A percentile compares a stretch with the other conserved stretches of the same genome.
phyloP scores from a whole-genome alignment of 2,797 vertebrate species.

The Leucoraja ocellata region DNA sequence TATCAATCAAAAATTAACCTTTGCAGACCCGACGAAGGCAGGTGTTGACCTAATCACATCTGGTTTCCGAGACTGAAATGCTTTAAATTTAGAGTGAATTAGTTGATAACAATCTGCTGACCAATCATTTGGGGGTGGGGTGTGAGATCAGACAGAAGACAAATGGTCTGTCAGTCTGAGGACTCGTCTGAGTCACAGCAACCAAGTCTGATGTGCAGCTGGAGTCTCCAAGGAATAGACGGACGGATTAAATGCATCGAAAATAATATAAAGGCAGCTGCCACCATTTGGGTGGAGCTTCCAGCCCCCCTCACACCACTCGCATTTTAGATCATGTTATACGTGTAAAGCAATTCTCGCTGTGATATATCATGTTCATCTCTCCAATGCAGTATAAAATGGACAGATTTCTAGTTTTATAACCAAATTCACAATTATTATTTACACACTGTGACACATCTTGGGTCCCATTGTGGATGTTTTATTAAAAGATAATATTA shows the following conservation, averaged over 20 bases:
- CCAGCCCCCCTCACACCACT: background rate
- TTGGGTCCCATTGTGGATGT: background rate
- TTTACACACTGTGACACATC: no score
- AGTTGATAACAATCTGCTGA: slow-evolving; percentile 55
- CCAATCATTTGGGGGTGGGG: slow-evolving; percentile 52
- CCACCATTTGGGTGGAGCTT: background rate
- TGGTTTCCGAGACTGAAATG: slow-evolving; percentile 66
- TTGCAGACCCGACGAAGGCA: slow-evolving; percentile 51
- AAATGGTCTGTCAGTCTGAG: slow-evolving; percentile 63
- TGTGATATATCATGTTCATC: background rate
- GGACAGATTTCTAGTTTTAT: background rate
- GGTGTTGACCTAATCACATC: slow-evolving; percentile 61
- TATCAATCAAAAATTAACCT: slow-evolving; percentile 78
- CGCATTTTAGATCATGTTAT: background rate
- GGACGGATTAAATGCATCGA: background rate
- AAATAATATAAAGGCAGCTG: slow-evolving; percentile 35
- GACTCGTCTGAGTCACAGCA: slow-evolving; percentile 12
- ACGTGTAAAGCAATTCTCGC: background rate
- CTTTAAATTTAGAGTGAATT: slow-evolving; percentile 54
- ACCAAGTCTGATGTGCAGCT: slow-evolving; percentile 29
- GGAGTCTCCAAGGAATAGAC: background rate
- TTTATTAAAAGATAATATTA: background rate
- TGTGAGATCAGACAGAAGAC: slow-evolving; percentile 59
- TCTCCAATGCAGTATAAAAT: background rate
- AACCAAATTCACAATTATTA: background rate